These are phyloP conservation scores for Thysanoteuthis rhombus DNA, from an alignment of 2,888 invertebrate species.

Conservation along the genomic window DNA sequence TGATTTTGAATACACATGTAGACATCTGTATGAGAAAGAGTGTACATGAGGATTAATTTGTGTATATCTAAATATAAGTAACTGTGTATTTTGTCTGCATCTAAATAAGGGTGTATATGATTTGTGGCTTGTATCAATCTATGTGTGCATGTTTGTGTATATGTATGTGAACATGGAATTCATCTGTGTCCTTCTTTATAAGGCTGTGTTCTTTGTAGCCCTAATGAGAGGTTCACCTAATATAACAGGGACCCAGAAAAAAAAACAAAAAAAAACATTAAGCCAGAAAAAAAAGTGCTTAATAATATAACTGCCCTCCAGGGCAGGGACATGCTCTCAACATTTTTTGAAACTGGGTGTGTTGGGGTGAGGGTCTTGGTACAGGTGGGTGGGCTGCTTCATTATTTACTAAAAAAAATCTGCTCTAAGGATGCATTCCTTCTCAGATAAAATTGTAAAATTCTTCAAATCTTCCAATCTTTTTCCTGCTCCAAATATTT, in stretches of 20 bases:
- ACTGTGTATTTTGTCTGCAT: background rate
- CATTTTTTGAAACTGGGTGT: background rate
- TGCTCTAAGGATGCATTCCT: background rate
- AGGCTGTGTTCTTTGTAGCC: background rate
- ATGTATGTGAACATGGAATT: background rate
- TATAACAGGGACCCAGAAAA: background rate
- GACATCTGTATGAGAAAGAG: no score
- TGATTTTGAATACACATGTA: no score
- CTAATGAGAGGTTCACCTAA: background rate
- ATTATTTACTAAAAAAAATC: background rate
- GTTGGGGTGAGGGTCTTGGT: background rate
- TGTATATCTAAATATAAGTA: background rate
- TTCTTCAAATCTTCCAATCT: conserved; percentile 12
- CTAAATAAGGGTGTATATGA: background rate
- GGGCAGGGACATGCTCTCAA: background rate
- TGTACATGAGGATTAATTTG: background rate
- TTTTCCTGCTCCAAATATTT: background rate
- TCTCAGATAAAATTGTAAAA: background rate
- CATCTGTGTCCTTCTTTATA: background rate
- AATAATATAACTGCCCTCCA: background rate
- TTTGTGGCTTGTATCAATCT: background rate
- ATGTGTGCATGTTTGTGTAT: background rate
- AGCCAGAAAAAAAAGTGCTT: background rate
- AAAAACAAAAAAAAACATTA: background rate
- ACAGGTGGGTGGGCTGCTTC: background rate